phyloP scores from a whole-genome alignment of 2,888 invertebrate species.

The Choreutis nemorana region DNA sequence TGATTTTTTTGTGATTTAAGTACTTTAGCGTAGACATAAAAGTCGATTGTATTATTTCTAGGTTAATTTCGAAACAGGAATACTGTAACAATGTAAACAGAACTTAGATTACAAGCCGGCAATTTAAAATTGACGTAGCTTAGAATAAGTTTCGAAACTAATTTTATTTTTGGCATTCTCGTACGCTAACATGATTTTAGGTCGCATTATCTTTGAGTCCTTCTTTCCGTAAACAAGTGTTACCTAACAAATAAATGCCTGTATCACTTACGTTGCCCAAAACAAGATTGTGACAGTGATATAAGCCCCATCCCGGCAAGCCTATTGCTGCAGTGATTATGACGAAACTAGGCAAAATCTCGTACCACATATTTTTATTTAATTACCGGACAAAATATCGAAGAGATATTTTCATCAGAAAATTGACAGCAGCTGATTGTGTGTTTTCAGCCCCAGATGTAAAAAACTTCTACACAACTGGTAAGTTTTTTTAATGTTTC shows the following conservation, averaged over 20 bases:
- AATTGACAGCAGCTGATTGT: conserved; percentile 15
- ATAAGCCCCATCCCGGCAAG: conserved; percentile 68
- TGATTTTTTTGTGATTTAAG: no score
- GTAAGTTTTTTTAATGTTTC: no score
- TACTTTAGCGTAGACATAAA: no score
- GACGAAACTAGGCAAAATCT: conserved; percentile 71
- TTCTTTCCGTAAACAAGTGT: conserved; percentile 18
- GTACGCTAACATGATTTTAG: no score
- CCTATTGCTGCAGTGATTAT: conserved; percentile 68
- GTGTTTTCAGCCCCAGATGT: conserved; percentile 22
- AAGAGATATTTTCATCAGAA: conserved; percentile 14
- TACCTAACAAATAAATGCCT: conserved; percentile 36
- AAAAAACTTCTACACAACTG: no score
- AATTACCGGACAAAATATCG: conserved; percentile 14
- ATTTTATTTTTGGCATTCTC: neutral
- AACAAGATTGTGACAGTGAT: conserved; percentile 67
- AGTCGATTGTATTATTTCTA: no score
- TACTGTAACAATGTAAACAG: no score
- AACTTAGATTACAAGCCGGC: no score
- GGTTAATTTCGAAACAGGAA: no score
- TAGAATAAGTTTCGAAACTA: neutral
- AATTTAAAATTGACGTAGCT: neutral
- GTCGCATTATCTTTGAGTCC: no score
- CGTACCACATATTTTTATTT: conserved; percentile 74
- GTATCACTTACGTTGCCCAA: conserved; percentile 72